phyloP scores from a whole-genome alignment of 1,140 invertebrate genomes.

The Listronotus bonariensis region DNA sequence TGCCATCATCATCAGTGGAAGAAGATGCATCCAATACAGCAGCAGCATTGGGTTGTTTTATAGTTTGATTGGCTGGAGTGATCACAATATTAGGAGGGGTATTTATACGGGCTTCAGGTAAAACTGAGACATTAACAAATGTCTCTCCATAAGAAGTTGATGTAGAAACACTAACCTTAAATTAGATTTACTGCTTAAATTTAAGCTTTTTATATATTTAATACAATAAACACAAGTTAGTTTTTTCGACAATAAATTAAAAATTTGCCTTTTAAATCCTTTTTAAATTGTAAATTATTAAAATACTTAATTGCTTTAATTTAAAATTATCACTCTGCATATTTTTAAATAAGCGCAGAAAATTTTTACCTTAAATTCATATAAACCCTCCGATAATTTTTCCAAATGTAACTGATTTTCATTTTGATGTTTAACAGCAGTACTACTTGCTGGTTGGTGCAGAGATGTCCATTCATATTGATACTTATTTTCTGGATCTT shows the following conservation, averaged over 20 bases:
- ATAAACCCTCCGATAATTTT: slow-evolving; percentile 82
- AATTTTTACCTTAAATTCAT: slow-evolving; percentile 80
- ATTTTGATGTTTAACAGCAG: slow-evolving; percentile 86
- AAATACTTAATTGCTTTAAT: neutral
- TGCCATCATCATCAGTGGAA: slow-evolving; percentile 60
- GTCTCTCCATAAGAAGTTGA: slow-evolving; percentile 79
- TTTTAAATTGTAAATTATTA: too few species aligned
- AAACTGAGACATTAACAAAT: slow-evolving; percentile 88
- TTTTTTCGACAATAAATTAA: too few species aligned
- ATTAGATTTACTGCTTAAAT: slow-evolving; percentile 7
- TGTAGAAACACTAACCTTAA: slow-evolving; percentile 69
- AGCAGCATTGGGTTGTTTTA: slow-evolving; percentile 86
- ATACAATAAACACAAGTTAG: too few species aligned
- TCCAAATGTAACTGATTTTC: slow-evolving; percentile 75
- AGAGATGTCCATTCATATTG: slow-evolving; percentile 88
- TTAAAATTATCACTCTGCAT: neutral
- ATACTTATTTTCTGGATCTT: slow-evolving; percentile 67
- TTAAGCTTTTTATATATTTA: too few species aligned
- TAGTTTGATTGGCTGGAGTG: slow-evolving; percentile 78
- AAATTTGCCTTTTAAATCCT: too few species aligned
- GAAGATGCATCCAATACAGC: slow-evolving; percentile 86
- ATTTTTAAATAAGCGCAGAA: neutral
- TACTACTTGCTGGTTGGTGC: slow-evolving; percentile 78
- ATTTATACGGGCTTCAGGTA: slow-evolving; percentile 85
- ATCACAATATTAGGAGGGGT: slow-evolving; percentile 85